These are phyloP conservation scores for Falcunculus frontatus DNA, from an alignment of 2,113 vertebrate genomes.

Conservation along the genomic window DNA sequence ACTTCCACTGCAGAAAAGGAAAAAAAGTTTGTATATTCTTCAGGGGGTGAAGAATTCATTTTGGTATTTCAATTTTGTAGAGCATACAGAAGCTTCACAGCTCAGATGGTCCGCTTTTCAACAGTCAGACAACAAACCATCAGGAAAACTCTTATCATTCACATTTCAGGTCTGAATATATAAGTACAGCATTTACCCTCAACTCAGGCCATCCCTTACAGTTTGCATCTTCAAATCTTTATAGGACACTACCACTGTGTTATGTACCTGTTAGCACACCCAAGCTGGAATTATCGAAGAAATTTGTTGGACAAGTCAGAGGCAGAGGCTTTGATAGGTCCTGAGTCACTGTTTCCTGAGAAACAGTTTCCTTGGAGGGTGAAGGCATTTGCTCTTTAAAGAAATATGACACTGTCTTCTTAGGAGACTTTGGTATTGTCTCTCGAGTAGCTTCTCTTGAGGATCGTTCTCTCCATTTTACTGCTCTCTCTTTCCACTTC, in stretches of 20 bases:
- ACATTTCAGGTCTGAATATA: neutral
- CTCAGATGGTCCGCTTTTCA: neutral
- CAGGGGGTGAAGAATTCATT: neutral
- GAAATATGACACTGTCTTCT: neutral
- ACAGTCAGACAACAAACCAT: neutral
- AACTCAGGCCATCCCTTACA: neutral
- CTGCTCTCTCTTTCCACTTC: constrained; percentile 54
- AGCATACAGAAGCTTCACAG: neutral
- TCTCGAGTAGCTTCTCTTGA: neutral
- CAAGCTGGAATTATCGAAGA: constrained; percentile 61
- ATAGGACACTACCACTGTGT: neutral
- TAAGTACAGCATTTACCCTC: neutral
- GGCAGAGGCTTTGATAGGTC: neutral
- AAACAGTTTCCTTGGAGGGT: neutral
- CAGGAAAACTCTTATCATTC: neutral
- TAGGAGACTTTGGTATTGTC: constrained; percentile 27
- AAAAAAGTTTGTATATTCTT: neutral
- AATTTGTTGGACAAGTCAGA: neutral
- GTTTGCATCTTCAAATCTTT: neutral
- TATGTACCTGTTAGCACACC: neutral
- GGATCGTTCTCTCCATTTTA: constrained; percentile 16
- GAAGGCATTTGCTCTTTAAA: neutral
- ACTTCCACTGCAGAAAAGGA: neutral
- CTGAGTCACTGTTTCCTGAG: neutral
- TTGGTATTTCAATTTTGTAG: neutral